Conservation (phyloP, 2,113 vertebrate genomes). For the Eira barbara region DNA sequence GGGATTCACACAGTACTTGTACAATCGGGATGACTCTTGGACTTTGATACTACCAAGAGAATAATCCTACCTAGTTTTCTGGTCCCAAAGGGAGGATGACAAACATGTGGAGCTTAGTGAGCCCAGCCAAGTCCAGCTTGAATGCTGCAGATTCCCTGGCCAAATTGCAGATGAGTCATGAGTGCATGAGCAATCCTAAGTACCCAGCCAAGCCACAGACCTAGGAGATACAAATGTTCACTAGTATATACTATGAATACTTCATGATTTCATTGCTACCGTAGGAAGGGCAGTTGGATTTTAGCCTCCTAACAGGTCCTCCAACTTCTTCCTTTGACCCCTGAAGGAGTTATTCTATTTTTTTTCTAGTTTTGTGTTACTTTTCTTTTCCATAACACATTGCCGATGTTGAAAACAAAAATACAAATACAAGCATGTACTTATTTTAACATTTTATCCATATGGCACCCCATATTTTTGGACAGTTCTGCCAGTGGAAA, state of each 20-base stretch:
- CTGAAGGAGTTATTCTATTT: slow-evolving; percentile 67
- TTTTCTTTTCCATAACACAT: slow-evolving; percentile 82
- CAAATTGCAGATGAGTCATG: neutral
- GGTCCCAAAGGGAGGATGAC: neutral
- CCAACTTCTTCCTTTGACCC: neutral
- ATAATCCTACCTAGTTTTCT: neutral
- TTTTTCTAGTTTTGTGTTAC: slow-evolving; percentile 77
- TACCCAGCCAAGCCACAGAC: neutral
- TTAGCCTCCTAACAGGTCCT: neutral
- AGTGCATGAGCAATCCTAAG: neutral
- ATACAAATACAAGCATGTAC: slow-evolving; percentile 79
- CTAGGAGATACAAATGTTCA: neutral
- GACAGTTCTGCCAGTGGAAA: slow-evolving; percentile 73
- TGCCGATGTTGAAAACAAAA: slow-evolving; percentile 81
- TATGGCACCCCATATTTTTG: slow-evolving; percentile 72
- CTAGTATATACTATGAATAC: neutral
- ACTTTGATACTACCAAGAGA: neutral
- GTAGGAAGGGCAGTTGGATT: neutral
- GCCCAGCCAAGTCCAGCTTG: neutral
- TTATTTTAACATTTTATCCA: slow-evolving; percentile 83
- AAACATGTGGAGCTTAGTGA: neutral
- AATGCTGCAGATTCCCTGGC: neutral
- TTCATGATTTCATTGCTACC: neutral
- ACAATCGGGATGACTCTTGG: neutral
- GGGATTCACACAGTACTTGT: neutral